Conservation (phyloP, 2,888 invertebrate genomes). For the Sepiola atlantica region DNA sequence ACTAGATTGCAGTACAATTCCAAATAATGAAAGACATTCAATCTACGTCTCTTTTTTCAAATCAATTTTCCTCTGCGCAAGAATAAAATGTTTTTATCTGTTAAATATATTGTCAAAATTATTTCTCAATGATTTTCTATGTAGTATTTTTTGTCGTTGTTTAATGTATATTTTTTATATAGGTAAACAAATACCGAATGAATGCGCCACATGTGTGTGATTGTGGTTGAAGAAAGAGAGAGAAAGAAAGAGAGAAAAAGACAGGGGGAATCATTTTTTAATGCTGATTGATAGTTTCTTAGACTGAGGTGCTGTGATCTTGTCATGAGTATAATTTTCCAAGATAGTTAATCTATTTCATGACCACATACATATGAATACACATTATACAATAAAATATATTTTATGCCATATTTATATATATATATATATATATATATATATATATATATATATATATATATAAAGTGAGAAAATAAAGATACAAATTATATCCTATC, state of each 20-base stretch:
- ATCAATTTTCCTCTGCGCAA: background rate
- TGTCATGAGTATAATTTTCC: conserved; percentile 4
- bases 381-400: background rate
- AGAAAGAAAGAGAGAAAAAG: no score
- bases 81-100: background rate
- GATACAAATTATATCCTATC: no score
- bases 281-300: background rate
- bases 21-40: background rate
- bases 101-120: conserved; percentile 10
- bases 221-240: no score
- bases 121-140: background rate
- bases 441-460: no score
- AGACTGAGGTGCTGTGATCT: background rate
- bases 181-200: no score
- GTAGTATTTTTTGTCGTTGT: no score
- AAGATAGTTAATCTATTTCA: background rate
- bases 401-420: background rate
- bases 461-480: no score
- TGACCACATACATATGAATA: background rate
- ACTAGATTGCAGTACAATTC: background rate
- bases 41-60: background rate
- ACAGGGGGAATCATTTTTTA: background rate
- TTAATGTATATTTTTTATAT: no score
- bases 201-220: no score
- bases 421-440: background rate